Base-by-base conservation (phyloP, 2,113 vertebrate species). In the Dicentrarchus labrax region DNA sequence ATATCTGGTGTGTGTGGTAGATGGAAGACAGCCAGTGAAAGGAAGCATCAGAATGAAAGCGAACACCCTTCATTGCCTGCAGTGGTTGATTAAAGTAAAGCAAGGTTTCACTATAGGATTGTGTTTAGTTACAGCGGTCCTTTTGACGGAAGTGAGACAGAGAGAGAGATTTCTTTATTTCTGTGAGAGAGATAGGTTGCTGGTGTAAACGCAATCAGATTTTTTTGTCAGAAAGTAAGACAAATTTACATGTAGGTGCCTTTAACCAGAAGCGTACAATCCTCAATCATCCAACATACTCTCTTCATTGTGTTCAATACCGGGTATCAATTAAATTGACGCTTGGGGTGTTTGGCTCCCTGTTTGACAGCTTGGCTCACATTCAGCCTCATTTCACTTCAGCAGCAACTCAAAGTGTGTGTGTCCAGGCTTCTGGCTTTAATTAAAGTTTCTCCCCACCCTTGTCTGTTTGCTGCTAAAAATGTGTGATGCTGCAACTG, bases 351-450 rank as follows among this genome's bases (percentile, higher is more conserved):
- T 72, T 85, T 86, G 79, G 83, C 80, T 82, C n/a, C 8, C 4
- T 47, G 56, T 72, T 77, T 10, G 66, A 68, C 68, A 76, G 67
- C 74, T 83, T 88, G 86, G 82, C 65, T 76, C 54, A 13, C 4
- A 19, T 70, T 74, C 83, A 89, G 64, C 48, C 56, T 68, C 45
- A 51, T 70, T 79, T 76, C 59, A 72, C 41, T 80, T 61, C 9
- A 57, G 30, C 72, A 30, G 65, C 24, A 59, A 50, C 47, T 69
- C 45, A 47, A 66, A 13, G 4, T 22, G 47, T 53, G 56, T 16
- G 4, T 13, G 62, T 39, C 21, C 8, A 22, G 36, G 41, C 13
- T 48, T 68, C 70, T 68, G 68, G 50, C 19, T 84, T 78, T 83
- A 62, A 73, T 85, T 86, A 84, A 85, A 71, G 43, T 38, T 72